phyloP scores from a whole-genome alignment of 2,797 vertebrate species.

The Onychomys leucogaster region DNA sequence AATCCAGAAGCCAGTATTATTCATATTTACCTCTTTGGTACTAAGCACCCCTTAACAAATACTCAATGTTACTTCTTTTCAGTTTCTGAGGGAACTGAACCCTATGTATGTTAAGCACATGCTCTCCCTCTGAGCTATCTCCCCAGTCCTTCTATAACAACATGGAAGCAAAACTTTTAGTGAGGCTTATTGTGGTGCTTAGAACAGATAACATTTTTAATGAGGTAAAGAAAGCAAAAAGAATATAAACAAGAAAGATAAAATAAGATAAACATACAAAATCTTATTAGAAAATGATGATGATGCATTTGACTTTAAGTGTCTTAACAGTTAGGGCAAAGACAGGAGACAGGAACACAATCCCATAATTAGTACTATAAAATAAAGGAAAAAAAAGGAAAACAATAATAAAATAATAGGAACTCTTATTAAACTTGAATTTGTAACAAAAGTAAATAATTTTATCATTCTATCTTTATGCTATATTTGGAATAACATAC shows the following conservation, averaged over 20 bases:
- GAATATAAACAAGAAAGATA: slow-evolving; percentile 10
- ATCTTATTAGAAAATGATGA: background rate
- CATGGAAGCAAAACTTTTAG: slow-evolving; percentile 23
- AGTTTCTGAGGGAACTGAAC: background rate
- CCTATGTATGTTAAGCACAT: background rate
- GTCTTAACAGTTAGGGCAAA: slow-evolving; percentile 14
- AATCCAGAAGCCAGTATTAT: background rate
- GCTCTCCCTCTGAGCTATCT: background rate
- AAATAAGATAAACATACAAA: slow-evolving; percentile 11
- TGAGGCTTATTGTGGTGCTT: background rate
- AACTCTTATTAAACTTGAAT: slow-evolving; percentile 33
- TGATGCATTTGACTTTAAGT: background rate
- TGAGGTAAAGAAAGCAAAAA: slow-evolving; percentile 7
- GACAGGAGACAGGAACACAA: background rate
- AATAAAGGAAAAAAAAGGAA: background rate
- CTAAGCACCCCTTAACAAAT: background rate
- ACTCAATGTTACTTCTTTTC: background rate
- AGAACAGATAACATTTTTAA: background rate
- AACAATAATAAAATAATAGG: background rate
- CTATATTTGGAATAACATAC: background rate
- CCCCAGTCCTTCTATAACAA: background rate
- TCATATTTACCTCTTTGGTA: background rate
- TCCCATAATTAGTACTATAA: background rate
- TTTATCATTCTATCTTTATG: background rate
- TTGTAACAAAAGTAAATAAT: slow-evolving; percentile 55